These are phyloP conservation scores for Moxostoma hubbsi DNA, from an alignment of 2,797 vertebrate species.

Conservation along the genomic window DNA sequence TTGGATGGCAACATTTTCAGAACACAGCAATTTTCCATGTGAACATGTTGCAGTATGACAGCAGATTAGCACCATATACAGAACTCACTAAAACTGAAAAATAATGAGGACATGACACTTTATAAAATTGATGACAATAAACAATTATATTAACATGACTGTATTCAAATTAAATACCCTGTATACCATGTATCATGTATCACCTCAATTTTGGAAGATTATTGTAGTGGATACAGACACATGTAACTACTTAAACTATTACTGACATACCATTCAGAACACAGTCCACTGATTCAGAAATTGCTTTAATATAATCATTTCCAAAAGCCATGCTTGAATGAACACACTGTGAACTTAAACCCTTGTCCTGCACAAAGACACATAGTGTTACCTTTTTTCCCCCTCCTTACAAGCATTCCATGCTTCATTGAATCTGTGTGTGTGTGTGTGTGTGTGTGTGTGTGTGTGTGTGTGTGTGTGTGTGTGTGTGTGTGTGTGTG, in stretches of 20 bases:
- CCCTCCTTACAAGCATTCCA: background rate
- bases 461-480: conserved; percentile 10
- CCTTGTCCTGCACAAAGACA: conserved; percentile 10
- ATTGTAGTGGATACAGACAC: conserved; percentile 18
- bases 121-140: too few species aligned
- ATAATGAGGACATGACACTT: too few species aligned
- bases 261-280: conserved; percentile 29
- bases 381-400: background rate
- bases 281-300: conserved; percentile 21
- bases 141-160: too few species aligned
- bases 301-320: conserved; percentile 14
- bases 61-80: too few species aligned
- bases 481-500: conserved; percentile 9
- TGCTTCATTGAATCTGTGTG: conserved; percentile 4
- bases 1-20: too few species aligned
- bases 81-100: too few species aligned
- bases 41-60: too few species aligned
- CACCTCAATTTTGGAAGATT: conserved; percentile 11
- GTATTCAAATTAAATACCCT: too few species aligned
- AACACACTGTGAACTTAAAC: conserved; percentile 7
- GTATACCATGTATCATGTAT: background rate
- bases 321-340: conserved; percentile 6
- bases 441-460: conserved; percentile 9
- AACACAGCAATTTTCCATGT: too few species aligned
- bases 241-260: conserved; percentile 40